Conservation (phyloP, 2,888 invertebrate genomes). For the Campoplex capitator region DNA sequence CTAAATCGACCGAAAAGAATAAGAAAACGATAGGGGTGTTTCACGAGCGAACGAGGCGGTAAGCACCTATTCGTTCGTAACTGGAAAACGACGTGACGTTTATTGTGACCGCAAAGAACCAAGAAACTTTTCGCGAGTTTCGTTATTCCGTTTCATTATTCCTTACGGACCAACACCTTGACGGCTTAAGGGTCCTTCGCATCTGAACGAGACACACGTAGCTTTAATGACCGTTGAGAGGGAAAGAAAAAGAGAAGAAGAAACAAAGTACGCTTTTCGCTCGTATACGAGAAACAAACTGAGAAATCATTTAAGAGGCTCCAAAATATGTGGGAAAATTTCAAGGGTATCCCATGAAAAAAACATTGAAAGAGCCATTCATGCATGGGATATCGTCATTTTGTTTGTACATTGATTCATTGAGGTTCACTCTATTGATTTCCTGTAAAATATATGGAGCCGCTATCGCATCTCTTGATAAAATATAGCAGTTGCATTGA, state of each 20-base stretch:
- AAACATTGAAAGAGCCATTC: too few species aligned
- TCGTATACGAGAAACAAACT: background rate
- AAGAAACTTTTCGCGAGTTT: slow-evolving; percentile 28
- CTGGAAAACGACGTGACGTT: slow-evolving; percentile 58
- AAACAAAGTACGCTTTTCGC: slow-evolving; percentile 42
- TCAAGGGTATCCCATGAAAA: background rate
- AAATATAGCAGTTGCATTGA: too few species aligned
- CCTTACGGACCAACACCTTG: background rate
- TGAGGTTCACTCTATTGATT: too few species aligned
- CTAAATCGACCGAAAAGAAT: slow-evolving; percentile 9
- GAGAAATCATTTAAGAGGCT: slow-evolving; percentile 48
- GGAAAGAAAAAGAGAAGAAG: too few species aligned
- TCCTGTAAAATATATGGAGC: too few species aligned
- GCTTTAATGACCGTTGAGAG: slow-evolving; percentile 32
- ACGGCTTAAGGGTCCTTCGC: background rate
- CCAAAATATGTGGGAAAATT: slow-evolving; percentile 25
- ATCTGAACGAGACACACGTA: slow-evolving; percentile 5
- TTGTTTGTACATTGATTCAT: too few species aligned
- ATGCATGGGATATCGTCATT: too few species aligned
- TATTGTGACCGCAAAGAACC: slow-evolving; percentile 37
- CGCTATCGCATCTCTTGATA: too few species aligned
- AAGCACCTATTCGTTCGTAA: slow-evolving; percentile 66
- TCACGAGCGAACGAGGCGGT: slow-evolving; percentile 44
- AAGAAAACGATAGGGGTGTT: slow-evolving; percentile 46
- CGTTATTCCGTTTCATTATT: slow-evolving; percentile 44